Conservation (phyloP, 2,797 vertebrate species). For the Esox masquinongy region DNA sequence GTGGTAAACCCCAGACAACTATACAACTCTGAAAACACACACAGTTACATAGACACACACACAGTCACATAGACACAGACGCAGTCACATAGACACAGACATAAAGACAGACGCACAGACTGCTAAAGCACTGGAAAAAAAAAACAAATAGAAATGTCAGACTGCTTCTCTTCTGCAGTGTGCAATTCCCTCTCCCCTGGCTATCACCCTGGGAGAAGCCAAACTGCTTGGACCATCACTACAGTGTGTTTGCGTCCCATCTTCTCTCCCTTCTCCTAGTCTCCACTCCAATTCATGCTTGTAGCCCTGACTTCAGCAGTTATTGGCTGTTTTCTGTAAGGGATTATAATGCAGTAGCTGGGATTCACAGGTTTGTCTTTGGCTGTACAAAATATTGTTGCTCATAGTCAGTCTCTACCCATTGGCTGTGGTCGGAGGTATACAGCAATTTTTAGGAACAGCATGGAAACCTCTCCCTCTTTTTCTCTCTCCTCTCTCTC, state of each 20-base stretch:
- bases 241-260: too few species aligned
- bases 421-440: background rate
- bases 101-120: conserved; percentile 62
- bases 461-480: background rate
- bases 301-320: background rate
- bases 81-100: conserved; percentile 45
- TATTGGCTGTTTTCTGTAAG: background rate
- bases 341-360: background rate
- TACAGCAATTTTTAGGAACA: too few species aligned
- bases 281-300: too few species aligned
- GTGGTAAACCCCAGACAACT: conserved; percentile 63
- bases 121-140: too few species aligned
- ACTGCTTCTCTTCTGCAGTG: conserved; percentile 39
- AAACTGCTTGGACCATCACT: background rate
- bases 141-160: conserved; percentile 54
- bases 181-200: background rate
- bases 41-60: too few species aligned
- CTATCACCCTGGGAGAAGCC: background rate
- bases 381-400: background rate
- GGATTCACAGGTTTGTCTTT: background rate
- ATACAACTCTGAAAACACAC: conserved; percentile 50
- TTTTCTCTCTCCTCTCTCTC: background rate
- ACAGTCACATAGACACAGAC: too few species aligned
- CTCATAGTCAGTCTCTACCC: background rate
- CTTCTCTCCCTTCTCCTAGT: too few species aligned